These are phyloP conservation scores for Stegodyphus mimosarum DNA, from an alignment of 1,140 invertebrate species.

Conservation along the genomic window DNA sequence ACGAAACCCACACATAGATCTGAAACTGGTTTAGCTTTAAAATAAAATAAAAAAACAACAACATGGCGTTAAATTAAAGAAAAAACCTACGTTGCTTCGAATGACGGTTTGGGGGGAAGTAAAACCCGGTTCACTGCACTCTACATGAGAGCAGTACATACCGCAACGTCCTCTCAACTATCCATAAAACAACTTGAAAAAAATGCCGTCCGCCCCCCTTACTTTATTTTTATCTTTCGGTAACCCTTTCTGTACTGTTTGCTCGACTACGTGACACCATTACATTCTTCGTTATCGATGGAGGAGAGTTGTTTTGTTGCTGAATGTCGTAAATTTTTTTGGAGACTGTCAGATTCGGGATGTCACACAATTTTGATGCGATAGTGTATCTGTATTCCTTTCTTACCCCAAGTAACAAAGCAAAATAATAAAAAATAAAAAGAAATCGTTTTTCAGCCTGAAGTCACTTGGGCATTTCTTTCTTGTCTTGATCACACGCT, in stretches of 20 bases:
- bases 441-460: slow-evolving; percentile 42
- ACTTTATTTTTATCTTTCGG: slow-evolving; percentile 33
- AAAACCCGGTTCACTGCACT: slow-evolving; percentile 48
- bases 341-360: slow-evolving; percentile 37
- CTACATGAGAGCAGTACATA: slow-evolving; percentile 18
- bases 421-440: slow-evolving; percentile 6
- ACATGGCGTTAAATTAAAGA: slow-evolving; percentile 39
- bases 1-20: slow-evolving; percentile 46
- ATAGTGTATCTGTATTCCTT: slow-evolving; percentile 32
- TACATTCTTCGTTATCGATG: slow-evolving; percentile 57
- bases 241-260: slow-evolving; percentile 54
- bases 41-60: neutral
- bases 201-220: neutral
- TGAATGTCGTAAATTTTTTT: slow-evolving; percentile 56
- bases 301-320: slow-evolving; percentile 51
- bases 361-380: slow-evolving; percentile 52
- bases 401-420: neutral
- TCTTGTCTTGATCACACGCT: neutral
- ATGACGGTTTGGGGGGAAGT: too few relatives aligned
- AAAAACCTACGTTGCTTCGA: neutral
- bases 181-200: slow-evolving; percentile 38
- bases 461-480: neutral
- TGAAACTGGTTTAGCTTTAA: slow-evolving; percentile 51
- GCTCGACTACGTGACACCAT: slow-evolving; percentile 52
- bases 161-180: slow-evolving; percentile 21